phyloP scores from a whole-genome alignment of 2,888 invertebrate species.

The Ceramica pisi region DNA sequence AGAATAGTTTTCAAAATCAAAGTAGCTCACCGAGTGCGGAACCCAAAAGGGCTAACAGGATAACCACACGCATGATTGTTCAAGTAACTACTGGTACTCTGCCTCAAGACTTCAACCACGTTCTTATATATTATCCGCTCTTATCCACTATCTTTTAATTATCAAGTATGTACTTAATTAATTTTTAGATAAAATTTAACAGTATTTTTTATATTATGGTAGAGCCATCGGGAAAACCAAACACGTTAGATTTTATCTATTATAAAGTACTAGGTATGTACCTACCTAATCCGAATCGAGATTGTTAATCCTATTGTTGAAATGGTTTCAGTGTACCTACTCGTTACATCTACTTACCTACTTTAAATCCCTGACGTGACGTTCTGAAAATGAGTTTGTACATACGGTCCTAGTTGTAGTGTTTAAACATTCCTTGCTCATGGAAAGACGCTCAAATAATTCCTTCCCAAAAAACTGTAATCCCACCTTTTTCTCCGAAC shows the following conservation, averaged over 20 bases:
- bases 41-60: conserved; percentile 69
- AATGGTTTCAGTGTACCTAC: background rate
- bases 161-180: conserved; percentile 33
- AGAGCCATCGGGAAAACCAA: conserved; percentile 17
- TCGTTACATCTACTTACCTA: background rate
- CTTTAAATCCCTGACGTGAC: too few species aligned
- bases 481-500: too few species aligned
- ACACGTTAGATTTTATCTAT: conserved; percentile 17
- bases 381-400: background rate
- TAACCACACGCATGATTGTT: conserved; percentile 67
- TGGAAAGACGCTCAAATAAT: too few species aligned
- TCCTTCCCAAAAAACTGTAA: too few species aligned
- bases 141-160: conserved; percentile 52
- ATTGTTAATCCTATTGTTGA: background rate
- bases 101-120: background rate
- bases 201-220: background rate
- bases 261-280: conserved; percentile 2
- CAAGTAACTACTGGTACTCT: conserved; percentile 19
- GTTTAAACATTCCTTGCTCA: too few species aligned
- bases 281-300: background rate
- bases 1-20: background rate
- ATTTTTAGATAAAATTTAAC: background rate
- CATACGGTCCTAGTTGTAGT: background rate
- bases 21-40: conserved; percentile 74
- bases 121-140: conserved; percentile 40